Evolutionary conservation across 2,113 vertebrate species (phyloP), one percentile per base, ranked within the genome.

Genomic region (Struthidea cinerea): DNA sequence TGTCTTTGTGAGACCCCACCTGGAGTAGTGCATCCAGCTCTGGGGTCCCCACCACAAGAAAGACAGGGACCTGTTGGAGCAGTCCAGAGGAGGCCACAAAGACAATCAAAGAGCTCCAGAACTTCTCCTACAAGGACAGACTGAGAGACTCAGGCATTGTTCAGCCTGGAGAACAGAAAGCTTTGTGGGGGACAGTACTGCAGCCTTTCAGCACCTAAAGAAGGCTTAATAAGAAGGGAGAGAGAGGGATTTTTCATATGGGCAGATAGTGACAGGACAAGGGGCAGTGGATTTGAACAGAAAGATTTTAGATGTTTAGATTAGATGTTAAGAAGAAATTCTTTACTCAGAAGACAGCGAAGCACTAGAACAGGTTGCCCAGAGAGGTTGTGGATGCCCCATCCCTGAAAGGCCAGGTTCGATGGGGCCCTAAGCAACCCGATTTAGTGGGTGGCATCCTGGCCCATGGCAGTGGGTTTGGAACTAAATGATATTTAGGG

Each of bases 51-150:
- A 32, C 44, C 7, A 17, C 26, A 39, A n/a, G 46, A 39, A 60
- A 60, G 55, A 52, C 5, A n/a, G 10, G 19, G 8, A 41, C 13
- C 10, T 63, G 10, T 30, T 13, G 41, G 30, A 70, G 16, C 16
- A 24, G 21, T 18, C 13, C 24, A 55, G 27, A 47, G 16, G 10
- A 39, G 3, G 13, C 39, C 10, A 47, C 1, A 1, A 47, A 41
- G 16, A 55, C 13, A 28, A 41, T 14, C 24, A 21, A 39, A 79
- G 19, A 20, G 4, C n/a, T 70, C 28, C 16, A 15, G 65, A 56
- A 63, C 3, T 16, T 61, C 10, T 53, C 13, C 15, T 41, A 18
- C 0, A 0, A 56, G 26, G 41, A 24, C 10, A 47, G 30, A 4
- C n/a, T 39, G 41, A 63, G 49, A 63, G 13, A 63, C 6, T 16